Base-by-base conservation (phyloP, 2,888 invertebrate genomes). In the Yponomeuta evonymella region DNA sequence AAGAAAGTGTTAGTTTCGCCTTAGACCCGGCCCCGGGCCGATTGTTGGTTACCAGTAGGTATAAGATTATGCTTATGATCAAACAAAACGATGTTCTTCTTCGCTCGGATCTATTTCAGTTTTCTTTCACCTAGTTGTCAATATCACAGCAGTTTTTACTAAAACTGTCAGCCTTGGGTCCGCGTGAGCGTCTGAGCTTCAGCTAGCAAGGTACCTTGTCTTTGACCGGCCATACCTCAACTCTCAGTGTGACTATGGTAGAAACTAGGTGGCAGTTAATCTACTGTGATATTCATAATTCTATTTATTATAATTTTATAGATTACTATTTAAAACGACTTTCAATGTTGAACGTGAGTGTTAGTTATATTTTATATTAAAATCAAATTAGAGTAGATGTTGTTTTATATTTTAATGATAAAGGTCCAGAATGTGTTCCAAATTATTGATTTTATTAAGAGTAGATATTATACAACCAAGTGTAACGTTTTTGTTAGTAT, bases 221-320 rank as follows among this genome's bases (percentile, higher is more conserved):
- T 58, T 58, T 12, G 15, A 15, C 15, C 15, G 12, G 12, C 15
- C 15, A 15, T 58, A 58, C 51, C 15, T 58, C 51, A 12, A 58
- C 15, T 58, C 51, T 58, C 51, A 15, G 10, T 30, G 51, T 5
- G 51, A 30, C 68, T 30, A 58, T 51, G 30, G 68, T 58, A 68
- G 68, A 79, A 78, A 79, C 78, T 80, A 79, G 87, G 89, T 89
- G 91, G 85, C 90, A 88, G 89, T 88, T 88, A 81, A 79, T 86
- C 90, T 91, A 88, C 86, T 92, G 92, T 92, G 92, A 91, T 92
- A 90, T 91, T 90, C 81, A 90, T 90, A 89, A 89, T 89, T 87
- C 78, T 89, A 89, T 91, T 90, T 90, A 89, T 89, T 86, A 85
- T 84, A 85, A 83, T 85, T 79, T 85, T 84, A 80, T 87, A 88